Evolutionary conservation across 2,888 invertebrate species (phyloP).

Genomic region (Penaeus monodon): DNA sequence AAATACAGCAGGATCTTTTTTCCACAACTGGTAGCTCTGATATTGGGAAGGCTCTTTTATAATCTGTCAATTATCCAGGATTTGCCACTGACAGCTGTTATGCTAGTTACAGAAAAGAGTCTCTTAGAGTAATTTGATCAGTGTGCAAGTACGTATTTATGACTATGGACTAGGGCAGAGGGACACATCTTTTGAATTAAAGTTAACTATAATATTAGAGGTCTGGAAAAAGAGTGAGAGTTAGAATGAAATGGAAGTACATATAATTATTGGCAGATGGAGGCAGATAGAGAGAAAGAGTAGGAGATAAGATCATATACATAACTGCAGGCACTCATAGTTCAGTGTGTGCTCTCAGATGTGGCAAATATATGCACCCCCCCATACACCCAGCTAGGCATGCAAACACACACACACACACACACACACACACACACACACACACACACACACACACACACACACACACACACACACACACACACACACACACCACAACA

Average conservation of each 20-base stretch:
- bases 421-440: slow-evolving; percentile 7
- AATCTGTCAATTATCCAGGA: not conserved
- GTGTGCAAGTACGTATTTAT: no score
- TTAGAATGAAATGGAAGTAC: not conserved
- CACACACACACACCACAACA: no score
- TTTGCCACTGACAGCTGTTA: not conserved
- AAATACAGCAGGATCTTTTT: no score
- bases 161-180: no score
- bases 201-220: no score
- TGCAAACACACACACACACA: not conserved
- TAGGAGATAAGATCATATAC: no score
- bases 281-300: not conserved
- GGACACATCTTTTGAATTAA: no score
- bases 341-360: not conserved
- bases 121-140: no score
- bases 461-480: slow-evolving; percentile 16
- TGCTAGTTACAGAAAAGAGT: no score
- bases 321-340: not conserved
- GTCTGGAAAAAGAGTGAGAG: not conserved
- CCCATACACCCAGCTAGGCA: not conserved
- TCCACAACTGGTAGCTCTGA: no score
- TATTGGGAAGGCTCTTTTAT: no score
- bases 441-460: slow-evolving; percentile 9
- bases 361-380: no score
- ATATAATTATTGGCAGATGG: not conserved